Evolutionary conservation across 2,888 invertebrate genomes (phyloP), one percentile per base, ranked within the genome.

Genomic region (Nysson spinosus): DNA sequence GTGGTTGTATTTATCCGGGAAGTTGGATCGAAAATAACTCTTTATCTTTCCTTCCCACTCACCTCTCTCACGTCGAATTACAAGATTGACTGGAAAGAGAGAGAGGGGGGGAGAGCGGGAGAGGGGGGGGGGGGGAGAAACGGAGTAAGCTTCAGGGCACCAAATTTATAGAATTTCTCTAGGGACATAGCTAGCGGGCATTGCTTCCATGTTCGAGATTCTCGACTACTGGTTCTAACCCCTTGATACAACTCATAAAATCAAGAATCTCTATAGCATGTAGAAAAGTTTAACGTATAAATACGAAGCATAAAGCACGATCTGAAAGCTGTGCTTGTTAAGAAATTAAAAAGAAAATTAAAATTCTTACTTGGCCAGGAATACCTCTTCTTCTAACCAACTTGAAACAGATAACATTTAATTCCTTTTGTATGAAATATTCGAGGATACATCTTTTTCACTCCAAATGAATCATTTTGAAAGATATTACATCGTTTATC

Each of bases 151-250:
- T 42, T 12, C 19, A 32, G 44, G 34, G 40, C 51, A 43, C 40
- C 60, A 47, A 72, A 73, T 73, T 72, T 73, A 57, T 64, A 61
- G 69, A 73, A 73, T 73, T 58, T 65, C 72, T 62, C 65, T 16
- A 16, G 72, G 65, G 73, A 68, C 17, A 34, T 43, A 20, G 26
- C 57, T 24, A 42, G 19, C 11, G 5, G 44, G 51, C 61, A 39
- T 19, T 9, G 60, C 51, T 43, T 47, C 40, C 26, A 42, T 20
- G 34, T 30, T 67, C 66, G 50, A 67, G 58, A 66, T 66, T 60
- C 66, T 43, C 51, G 56, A 35, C 32, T 34, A 52, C 17, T 34
- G 43, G 14, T 44, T 43, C 44, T 11, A 24, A 32, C 17, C n/a
- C 12, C 26, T 11, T 28, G 28, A 44, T 14, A 34, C 51, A 11